Evolutionary conservation across 64 coral and sea anemone species (phyloP), one percentile per base, ranked within the genome.

Genomic region (Dendronephthya gigantea): DNA sequence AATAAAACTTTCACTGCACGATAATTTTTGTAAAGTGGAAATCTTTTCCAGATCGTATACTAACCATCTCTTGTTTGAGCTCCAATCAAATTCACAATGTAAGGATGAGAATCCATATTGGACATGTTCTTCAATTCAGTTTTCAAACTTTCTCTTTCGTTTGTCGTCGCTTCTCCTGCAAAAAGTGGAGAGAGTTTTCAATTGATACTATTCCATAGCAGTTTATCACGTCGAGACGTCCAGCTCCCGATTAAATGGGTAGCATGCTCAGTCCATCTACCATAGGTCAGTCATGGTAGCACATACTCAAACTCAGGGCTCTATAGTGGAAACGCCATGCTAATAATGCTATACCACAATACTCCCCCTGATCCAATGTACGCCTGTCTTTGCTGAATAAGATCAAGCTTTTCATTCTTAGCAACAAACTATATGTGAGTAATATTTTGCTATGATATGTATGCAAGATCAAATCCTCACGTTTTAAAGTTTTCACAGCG

Each of bases 1-100:
- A 52, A 50, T 10, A 8, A 50, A 50, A 17, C 48, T 50, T 50
- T 50, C 48, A 50, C 48, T 17, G 8, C 17, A 50, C 48, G 8
- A 10, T 50, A 16, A 52, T 22, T 16, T 52, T 10, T 12, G 50
- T 52, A 52, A 16, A 52, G 13, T 52, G 50, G 9, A 52, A 1
- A 22, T 52, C 50, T 52, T 52, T 74, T 74, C 68, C n/a, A n/a
- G n/a, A n/a, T n/a, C 15, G 9, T 8, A 15, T 39, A 79, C 72
- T 39, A 36, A 79, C 72, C 72, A 35, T 79, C 15, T 36, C 32
- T 19, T 34, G 72, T 79, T 29, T 79, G 72, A 17, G 72, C 72
- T 79, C 72, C 72, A 33, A 79, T 79, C 36, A 79, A 17, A 79
- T 79, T 79, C 32, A 79, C 72, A 39, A 79, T 79, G 32, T 79